These are phyloP conservation scores for Homalodisca vitripennis DNA, from an alignment of 1,140 invertebrate species.

Conservation along the genomic window DNA sequence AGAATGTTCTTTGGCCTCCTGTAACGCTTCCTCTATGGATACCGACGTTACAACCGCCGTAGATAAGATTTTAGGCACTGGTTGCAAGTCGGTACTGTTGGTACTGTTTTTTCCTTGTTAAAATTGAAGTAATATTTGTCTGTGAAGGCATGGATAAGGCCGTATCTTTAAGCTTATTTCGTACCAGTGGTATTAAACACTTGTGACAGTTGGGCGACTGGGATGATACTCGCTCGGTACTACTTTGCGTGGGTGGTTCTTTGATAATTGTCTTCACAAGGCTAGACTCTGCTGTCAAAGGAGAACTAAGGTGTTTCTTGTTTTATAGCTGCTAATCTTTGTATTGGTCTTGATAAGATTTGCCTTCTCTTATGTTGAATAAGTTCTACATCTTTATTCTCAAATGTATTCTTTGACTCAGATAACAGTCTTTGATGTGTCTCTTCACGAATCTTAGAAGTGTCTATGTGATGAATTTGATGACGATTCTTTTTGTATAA, in stretches of 20 bases:
- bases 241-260: neutral
- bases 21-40: slow-evolving; percentile 36
- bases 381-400: neutral
- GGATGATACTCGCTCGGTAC: too few species aligned
- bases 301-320: neutral
- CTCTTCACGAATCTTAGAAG: neutral
- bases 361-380: neutral
- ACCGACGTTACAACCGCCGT: slow-evolving; percentile 41
- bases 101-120: too few species aligned
- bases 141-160: too few species aligned
- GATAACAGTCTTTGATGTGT: neutral
- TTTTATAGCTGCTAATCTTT: neutral
- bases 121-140: too few species aligned
- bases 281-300: slow-evolving; percentile 10
- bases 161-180: too few species aligned
- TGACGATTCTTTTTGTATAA: slow-evolving; percentile 4
- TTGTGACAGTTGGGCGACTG: too few species aligned
- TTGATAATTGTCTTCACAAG: slow-evolving; percentile 11
- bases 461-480: neutral
- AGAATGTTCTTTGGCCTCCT: neutral
- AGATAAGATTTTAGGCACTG: slow-evolving; percentile 39
- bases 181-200: too few species aligned
- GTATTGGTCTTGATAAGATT: neutral
- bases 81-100: too few species aligned
- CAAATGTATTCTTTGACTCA: neutral